A percentile compares a stretch with the other conserved stretches of the same genome.
These are phyloP conservation scores for Podargus strigoides DNA, from an alignment of 2,797 vertebrate species.

Conservation along the genomic window DNA sequence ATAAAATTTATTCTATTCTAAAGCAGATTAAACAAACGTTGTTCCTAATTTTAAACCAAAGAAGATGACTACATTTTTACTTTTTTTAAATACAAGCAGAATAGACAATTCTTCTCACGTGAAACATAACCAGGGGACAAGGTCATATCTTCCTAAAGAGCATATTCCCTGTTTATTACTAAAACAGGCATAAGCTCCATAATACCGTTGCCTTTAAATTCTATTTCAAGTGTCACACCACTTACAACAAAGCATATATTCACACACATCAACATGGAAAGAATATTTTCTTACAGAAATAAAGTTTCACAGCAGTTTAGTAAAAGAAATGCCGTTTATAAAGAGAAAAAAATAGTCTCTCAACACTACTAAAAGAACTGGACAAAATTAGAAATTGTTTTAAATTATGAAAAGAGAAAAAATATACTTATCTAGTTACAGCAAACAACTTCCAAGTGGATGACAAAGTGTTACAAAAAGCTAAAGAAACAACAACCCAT, in stretches of 20 bases:
- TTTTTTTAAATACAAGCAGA: neutral
- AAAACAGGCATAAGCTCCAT: neutral
- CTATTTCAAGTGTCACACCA: neutral
- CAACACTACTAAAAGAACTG: neutral
- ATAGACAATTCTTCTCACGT: neutral
- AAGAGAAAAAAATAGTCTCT: neutral
- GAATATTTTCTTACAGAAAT: neutral
- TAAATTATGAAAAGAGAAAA: neutral
- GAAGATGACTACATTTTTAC: neutral
- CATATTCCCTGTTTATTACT: neutral
- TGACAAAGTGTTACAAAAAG: neutral
- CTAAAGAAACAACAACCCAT: neutral
- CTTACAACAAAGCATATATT: neutral
- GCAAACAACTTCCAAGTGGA: neutral
- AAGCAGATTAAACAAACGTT: slow-evolving; percentile 20
- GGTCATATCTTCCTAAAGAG: neutral
- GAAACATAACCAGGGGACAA: neutral
- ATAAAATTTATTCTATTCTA: slow-evolving; percentile 1
- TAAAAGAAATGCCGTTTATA: neutral
- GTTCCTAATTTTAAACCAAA: slow-evolving; percentile 21
- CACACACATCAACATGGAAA: neutral
- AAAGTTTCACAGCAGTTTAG: neutral
- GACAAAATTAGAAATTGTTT: neutral
- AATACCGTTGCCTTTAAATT: neutral
- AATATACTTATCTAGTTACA: neutral